Evolutionary conservation across 2,888 invertebrate genomes (phyloP).

Genomic region (Mechanitis messenoides): DNA sequence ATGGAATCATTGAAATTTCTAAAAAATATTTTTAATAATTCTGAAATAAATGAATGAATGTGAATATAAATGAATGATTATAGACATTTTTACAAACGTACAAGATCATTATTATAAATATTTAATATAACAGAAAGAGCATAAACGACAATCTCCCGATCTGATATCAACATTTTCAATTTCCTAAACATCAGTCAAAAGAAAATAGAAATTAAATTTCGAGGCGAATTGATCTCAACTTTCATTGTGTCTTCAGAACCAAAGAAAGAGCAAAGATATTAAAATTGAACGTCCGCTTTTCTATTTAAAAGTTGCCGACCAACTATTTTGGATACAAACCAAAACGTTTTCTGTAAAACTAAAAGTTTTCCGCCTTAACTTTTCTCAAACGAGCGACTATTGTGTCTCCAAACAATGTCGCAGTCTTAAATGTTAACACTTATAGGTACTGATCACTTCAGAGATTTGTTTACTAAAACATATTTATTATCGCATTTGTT

Average conservation of each 20-base stretch:
- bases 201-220: not conserved
- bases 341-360: slow-evolving; percentile 6
- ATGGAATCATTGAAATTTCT: too few relatives aligned
- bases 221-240: not conserved
- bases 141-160: not conserved
- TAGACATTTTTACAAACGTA: too few relatives aligned
- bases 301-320: slow-evolving; percentile 5
- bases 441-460: too few relatives aligned
- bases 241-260: not conserved
- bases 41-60: too few relatives aligned
- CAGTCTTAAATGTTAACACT: too few relatives aligned
- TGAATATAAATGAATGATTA: too few relatives aligned
- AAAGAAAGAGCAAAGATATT: not conserved
- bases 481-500: too few relatives aligned
- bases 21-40: too few relatives aligned
- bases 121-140: too few relatives aligned
- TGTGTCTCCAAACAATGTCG: not conserved
- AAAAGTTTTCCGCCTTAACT: not conserved
- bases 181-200: slow-evolving; percentile 4
- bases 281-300: slow-evolving; percentile 3
- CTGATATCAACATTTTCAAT: not conserved
- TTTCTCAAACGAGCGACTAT: slow-evolving; percentile 4
- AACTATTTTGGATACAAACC: slow-evolving; percentile 7
- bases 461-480: too few relatives aligned
- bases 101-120: too few relatives aligned